Evolutionary conservation across 30 jellyfish, hydroid and myxozoan species (phyloP).

Genomic region (Pseudorhiza aurosa): DNA sequence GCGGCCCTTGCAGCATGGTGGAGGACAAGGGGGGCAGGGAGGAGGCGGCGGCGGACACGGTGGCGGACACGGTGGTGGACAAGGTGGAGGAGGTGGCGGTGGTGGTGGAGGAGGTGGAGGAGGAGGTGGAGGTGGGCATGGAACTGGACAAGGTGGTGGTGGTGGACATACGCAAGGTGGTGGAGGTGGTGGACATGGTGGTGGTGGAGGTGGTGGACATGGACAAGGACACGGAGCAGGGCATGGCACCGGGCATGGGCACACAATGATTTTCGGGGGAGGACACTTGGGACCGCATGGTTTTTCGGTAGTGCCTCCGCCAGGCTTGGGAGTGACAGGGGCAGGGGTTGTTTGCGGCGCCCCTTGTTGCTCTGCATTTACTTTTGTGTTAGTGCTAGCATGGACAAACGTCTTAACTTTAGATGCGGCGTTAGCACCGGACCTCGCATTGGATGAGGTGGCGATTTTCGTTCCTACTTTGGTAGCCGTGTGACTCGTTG

Average conservation of each 20-base stretch:
- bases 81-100: conserved; percentile 64
- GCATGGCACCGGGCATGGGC: conserved; percentile 85
- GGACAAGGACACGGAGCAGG: conserved; percentile 97
- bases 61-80: conserved; percentile 75
- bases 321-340: conserved; percentile 44
- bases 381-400: conserved; percentile 94
- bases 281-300: conserved; percentile 53
- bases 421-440: conserved; percentile 98
- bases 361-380: conserved; percentile 80
- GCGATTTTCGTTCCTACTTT: conserved; percentile 93
- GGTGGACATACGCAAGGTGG: conserved; percentile 63
- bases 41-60: conserved; percentile 79
- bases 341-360: conserved; percentile 82
- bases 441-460: conserved; percentile 92
- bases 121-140: conserved; percentile 84
- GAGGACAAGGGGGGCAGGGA: conserved; percentile 69
- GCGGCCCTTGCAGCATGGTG: conserved; percentile 67
- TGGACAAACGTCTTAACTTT: conserved; percentile 96
- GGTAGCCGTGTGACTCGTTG: conserved; percentile 88
- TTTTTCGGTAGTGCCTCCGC: conserved; percentile 28
- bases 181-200: conserved; percentile 47
- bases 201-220: conserved; percentile 85
- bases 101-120: conserved; percentile 64
- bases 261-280: conserved; percentile 62
- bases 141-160: conserved; percentile 72